Conservation (phyloP, 2,113 vertebrate species). For the Tetrao urogallus region DNA sequence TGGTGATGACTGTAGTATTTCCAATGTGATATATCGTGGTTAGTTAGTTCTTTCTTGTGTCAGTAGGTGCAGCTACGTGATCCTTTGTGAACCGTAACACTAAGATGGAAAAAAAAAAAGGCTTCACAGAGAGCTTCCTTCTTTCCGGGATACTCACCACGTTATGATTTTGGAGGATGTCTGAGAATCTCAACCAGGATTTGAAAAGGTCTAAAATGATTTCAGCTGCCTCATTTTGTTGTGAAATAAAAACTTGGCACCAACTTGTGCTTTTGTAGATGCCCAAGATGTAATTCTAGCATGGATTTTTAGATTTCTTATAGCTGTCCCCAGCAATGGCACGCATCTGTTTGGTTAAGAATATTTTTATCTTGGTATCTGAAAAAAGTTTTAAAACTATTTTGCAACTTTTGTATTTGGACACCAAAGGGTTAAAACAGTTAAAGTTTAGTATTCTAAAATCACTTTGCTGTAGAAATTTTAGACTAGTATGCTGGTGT, state of each 20-base stretch:
- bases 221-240: slow-evolving; percentile 4
- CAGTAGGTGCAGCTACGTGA: background rate
- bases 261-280: slow-evolving; percentile 75
- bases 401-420: slow-evolving; percentile 70
- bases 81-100: background rate
- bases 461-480: slow-evolving; percentile 66
- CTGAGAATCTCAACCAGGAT: background rate
- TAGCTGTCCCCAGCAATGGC: slow-evolving; percentile 27
- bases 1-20: background rate
- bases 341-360: slow-evolving; percentile 25
- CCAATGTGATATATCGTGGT: background rate
- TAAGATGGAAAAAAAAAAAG: background rate
- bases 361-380: slow-evolving; percentile 59
- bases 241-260: slow-evolving; percentile 83
- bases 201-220: background rate
- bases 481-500: slow-evolving; percentile 71
- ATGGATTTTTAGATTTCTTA: slow-evolving; percentile 6
- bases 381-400: slow-evolving; percentile 34
- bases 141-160: background rate
- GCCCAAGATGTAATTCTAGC: slow-evolving; percentile 35
- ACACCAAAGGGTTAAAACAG: slow-evolving; percentile 85
- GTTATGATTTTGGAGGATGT: background rate
- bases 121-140: background rate
- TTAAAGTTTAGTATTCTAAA: slow-evolving; percentile 50
- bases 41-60: background rate